A percentile compares a stretch with the other conserved stretches of the same genome.
These are phyloP conservation scores for Thermophis baileyi DNA, from an alignment of 2,113 vertebrate genomes.

Conservation along the genomic window DNA sequence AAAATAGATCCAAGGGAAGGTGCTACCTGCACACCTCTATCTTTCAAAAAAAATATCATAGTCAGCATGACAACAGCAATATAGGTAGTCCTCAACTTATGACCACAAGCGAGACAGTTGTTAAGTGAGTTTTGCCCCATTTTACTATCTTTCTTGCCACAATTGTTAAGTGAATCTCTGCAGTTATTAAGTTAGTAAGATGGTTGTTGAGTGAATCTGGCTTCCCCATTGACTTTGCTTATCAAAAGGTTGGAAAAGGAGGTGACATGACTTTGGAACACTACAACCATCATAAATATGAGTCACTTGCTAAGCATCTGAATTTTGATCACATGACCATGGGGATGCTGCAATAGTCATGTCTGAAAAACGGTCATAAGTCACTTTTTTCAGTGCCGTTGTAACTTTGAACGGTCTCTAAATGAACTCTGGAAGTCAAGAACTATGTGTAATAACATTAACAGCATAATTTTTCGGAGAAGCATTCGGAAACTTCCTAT, in stretches of 20 bases:
- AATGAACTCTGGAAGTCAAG: neutral
- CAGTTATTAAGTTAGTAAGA: neutral
- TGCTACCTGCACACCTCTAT: neutral
- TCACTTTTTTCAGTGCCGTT: neutral
- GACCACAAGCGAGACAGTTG: too few species aligned
- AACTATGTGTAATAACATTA: neutral
- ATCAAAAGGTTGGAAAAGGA: too few species aligned
- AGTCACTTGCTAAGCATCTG: too few species aligned
- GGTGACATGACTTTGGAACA: neutral
- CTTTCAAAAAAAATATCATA: neutral
- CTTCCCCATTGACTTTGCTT: neutral
- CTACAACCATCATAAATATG: too few species aligned
- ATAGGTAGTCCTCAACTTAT: too few species aligned
- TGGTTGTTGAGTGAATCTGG: neutral
- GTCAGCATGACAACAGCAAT: neutral
- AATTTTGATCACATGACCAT: neutral
- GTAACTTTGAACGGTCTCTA: neutral
- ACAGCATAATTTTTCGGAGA: neutral
- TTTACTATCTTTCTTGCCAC: too few species aligned
- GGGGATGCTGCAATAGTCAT: neutral
- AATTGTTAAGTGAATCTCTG: neutral
- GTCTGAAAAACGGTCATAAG: neutral
- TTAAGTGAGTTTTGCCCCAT: too few species aligned
- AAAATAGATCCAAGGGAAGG: neutral
- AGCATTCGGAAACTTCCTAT: neutral